Conservation (phyloP, 2,888 invertebrate species). For the Neoitamus cyanurus region DNA sequence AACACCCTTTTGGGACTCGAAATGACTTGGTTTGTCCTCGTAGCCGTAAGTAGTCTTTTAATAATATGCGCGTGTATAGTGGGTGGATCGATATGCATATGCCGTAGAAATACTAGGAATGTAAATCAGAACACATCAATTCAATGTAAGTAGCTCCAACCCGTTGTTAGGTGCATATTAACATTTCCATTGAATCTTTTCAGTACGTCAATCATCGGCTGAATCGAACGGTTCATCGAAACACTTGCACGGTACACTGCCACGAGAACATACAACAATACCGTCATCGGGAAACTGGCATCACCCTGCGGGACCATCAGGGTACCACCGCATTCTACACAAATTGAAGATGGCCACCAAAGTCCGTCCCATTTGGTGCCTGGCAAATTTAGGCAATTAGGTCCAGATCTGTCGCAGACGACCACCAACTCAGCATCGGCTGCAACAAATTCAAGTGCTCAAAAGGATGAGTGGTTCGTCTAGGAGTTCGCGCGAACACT, state of each 20-base stretch:
- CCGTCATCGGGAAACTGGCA: constrained; percentile 91
- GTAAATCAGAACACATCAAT: constrained; percentile 68
- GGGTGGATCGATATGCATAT: constrained; percentile 80
- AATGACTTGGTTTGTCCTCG: constrained; percentile 80
- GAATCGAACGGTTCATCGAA: constrained; percentile 78
- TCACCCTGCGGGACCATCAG: constrained; percentile 86
- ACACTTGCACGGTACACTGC: constrained; percentile 71
- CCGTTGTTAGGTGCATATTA: neutral
- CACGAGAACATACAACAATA: constrained; percentile 70
- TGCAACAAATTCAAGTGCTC: constrained; percentile 74
- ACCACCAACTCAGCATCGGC: constrained; percentile 70
- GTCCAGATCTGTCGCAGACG: constrained; percentile 72
- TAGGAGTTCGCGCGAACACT: constrained; percentile 62
- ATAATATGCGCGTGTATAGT: constrained; percentile 76
- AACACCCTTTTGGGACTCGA: constrained; percentile 78
- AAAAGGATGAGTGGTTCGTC: constrained; percentile 95
- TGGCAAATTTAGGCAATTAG: constrained; percentile 80
- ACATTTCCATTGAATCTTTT: neutral
- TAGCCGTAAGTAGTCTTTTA: constrained; percentile 77
- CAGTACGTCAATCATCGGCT: constrained; percentile 66
- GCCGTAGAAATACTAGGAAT: constrained; percentile 73
- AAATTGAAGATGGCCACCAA: constrained; percentile 74
- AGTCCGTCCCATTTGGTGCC: constrained; percentile 95
- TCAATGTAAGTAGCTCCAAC: constrained; percentile 61
- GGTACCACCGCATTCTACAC: constrained; percentile 68